phyloP scores from a whole-genome alignment of 2,888 invertebrate species.

The Drosophila conformis region DNA sequence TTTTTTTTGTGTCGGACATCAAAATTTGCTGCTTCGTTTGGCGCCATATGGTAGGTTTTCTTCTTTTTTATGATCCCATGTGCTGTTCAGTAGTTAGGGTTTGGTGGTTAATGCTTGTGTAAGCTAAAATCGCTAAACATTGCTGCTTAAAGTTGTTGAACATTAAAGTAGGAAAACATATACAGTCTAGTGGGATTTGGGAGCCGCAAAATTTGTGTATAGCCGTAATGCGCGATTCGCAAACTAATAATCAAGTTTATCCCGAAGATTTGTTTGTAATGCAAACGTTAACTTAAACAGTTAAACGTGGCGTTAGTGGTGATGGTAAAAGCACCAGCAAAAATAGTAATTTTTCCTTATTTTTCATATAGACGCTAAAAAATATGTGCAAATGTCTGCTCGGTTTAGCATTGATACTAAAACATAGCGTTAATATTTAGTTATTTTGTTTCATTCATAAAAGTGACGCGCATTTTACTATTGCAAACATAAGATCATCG shows the following conservation, averaged over 20 bases:
- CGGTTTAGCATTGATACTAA: background rate
- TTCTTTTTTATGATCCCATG: slow-evolving; percentile 2
- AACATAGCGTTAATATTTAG: slow-evolving; percentile 5
- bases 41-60: slow-evolving; percentile 45
- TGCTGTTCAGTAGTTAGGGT: slow-evolving; percentile 1
- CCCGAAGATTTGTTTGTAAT: background rate
- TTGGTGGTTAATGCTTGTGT: background rate
- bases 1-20: slow-evolving; percentile 12
- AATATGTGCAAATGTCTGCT: background rate
- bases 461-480: slow-evolving; percentile 67
- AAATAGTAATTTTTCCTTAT: background rate
- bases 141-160: background rate
- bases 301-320: too few relatives aligned
- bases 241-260: background rate
- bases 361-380: background rate
- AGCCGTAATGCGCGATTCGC: background rate
- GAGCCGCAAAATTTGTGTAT: background rate
- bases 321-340: background rate
- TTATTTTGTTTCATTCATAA: slow-evolving; percentile 65
- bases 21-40: slow-evolving; percentile 30
- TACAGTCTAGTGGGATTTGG: background rate
- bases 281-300: background rate
- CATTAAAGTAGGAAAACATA: background rate
- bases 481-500: slow-evolving; percentile 54
- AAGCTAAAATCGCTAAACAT: background rate